Evolutionary conservation across 2,797 vertebrate genomes (phyloP).

Genomic region (Adrianichthys oophorus): DNA sequence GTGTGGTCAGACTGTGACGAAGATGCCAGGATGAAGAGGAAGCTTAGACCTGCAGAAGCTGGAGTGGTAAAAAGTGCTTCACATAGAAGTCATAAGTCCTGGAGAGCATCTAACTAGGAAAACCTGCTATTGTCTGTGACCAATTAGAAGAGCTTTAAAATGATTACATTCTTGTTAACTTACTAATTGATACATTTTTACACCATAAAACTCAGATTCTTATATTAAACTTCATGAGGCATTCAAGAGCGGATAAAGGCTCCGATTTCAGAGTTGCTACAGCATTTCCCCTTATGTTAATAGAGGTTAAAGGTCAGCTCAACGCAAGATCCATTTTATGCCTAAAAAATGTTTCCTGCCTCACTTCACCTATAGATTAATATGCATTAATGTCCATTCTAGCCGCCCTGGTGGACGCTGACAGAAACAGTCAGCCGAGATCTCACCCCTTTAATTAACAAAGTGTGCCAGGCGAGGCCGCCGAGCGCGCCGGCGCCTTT

Average conservation of each 20-base stretch:
- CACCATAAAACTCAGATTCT: not conserved
- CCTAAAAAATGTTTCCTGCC: conserved; percentile 3
- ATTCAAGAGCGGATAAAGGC: not conserved
- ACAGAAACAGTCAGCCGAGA: conserved; percentile 11
- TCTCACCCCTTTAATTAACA: conserved; percentile 57
- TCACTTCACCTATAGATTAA: not conserved
- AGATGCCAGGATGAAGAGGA: conserved; percentile 7
- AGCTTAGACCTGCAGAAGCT: not conserved
- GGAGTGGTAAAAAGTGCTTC: too few relatives aligned
- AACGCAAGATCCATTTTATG: not conserved
- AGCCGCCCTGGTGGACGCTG: not conserved
- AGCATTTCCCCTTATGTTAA: not conserved
- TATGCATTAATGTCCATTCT: conserved; percentile 15
- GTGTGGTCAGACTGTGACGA: not conserved
- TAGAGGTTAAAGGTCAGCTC: conserved; percentile 3
- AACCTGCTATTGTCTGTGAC: too few relatives aligned
- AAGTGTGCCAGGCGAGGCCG: conserved; percentile 39
- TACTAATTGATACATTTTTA: too few relatives aligned
- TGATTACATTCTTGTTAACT: too few relatives aligned
- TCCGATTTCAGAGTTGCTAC: not conserved
- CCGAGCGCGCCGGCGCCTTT: conserved; percentile 28
- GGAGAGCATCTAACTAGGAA: too few relatives aligned
- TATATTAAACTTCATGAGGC: not conserved
- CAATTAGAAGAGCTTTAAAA: too few relatives aligned
- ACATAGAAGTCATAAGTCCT: too few relatives aligned